Base-by-base conservation (phyloP, 2,113 vertebrate species). In the Microtus pennsylvanicus region DNA sequence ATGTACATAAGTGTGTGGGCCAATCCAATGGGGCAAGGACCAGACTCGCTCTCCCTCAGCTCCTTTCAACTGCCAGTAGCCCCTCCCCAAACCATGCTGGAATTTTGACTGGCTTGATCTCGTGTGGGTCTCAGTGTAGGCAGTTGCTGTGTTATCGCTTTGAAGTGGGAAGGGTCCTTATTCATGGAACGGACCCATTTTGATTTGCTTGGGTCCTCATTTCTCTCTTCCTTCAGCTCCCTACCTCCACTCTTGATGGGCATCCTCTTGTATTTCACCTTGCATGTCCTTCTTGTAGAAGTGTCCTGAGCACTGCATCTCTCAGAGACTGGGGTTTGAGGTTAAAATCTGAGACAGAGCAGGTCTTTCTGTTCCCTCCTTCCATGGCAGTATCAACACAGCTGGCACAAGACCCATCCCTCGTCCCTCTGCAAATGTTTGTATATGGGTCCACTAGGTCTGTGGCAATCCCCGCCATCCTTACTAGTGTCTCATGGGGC, bases 171-270 rank as follows among this genome's bases (percentile, higher is more conserved):
- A 42, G 42, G 42, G 42, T 42, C 42, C 42, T 42, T 63, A 3
- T 9, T 45, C 19, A 26, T 3, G 28, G 87, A 65, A 11, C 2
- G 21, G 52, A 26, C 35, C 30, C 10, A 1, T 28, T 89, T 89
- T 21, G 30, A 14, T 61, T 42, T 35, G 21, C 26, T 42, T 13
- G 1, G 6, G 2, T 77, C 26, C 30, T 19, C 30, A 45, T 5
- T 55, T 75, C 67, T 63, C 61, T 55, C 16, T 42, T 45, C 50
- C 19, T 30, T 78, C 11, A 13, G 58, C 30, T 12, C 52, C 12
- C 22, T 12, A n/a, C 7, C 13, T 14, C 61, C 1, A 0, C 5
- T 42, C 35, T 42, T 11, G 26, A 35, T n/a, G 9, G 61, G 17
- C 35, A 14, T 28, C 35, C 3, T 80, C 77, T 35, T 33, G 26